Percentiles rank a stretch among this genome's conserved stretches.
Evolutionary conservation across 1,140 invertebrate species (phyloP).

Genomic region (Aphelenchoides fujianensis): DNA sequence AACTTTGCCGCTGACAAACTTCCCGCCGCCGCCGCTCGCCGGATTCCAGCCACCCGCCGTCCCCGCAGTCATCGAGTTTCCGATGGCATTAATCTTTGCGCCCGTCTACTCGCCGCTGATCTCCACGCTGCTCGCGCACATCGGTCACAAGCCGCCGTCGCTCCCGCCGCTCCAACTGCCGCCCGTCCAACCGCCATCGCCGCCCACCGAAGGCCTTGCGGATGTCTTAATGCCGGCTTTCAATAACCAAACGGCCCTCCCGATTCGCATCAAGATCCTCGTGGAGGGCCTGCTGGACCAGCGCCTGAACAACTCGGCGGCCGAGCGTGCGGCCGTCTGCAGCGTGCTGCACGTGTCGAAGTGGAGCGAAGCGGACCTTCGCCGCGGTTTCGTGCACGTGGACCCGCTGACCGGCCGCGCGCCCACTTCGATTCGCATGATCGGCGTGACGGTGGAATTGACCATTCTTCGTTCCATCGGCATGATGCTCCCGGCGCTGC

Average conservation of each 20-base stretch:
- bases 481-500: conserved; percentile 16
- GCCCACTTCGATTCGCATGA: conserved; percentile 11
- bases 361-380: conserved; percentile 39
- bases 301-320: conserved; percentile 1
- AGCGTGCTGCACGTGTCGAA: conserved; percentile 11
- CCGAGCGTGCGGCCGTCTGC: not conserved
- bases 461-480: conserved; percentile 10
- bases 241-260: conserved; percentile 21
- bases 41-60: not conserved
- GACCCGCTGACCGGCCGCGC: not conserved
- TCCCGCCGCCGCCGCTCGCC: not conserved
- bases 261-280: conserved; percentile 39
- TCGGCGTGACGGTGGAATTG: conserved; percentile 26
- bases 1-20: not conserved
- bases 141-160: not conserved
- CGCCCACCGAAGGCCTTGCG: not conserved
- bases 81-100: not conserved
- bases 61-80: not conserved
- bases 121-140: too few species aligned
- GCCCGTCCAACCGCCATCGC: too few species aligned
- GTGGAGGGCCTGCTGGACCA: conserved; percentile 32
- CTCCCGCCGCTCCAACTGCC: not conserved
- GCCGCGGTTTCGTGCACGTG: conserved; percentile 21
- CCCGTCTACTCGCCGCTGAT: too few species aligned
- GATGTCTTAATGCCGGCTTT: not conserved